Base-by-base conservation (phyloP, 2,888 invertebrate genomes). In the Gisinianus flammeolus region DNA sequence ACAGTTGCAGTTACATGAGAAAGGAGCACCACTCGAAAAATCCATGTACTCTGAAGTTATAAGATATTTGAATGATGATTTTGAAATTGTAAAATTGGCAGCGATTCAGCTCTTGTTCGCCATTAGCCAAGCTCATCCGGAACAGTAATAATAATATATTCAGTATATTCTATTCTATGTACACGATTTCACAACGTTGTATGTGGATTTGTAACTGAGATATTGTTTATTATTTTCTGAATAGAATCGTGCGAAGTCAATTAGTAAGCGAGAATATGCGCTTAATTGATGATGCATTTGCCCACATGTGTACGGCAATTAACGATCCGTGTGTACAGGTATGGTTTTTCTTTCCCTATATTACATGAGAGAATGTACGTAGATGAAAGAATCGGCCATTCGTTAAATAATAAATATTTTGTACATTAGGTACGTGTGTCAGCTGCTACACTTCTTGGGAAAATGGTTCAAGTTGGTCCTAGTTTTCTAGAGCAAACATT, bases 271-370 rank as follows among this genome's bases (percentile, higher is more conserved):
- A 92, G 74, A 93, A 93, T 82, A 91, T 97, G 83, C 91, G 97
- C 0, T 89, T 98, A 84, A 93, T 95, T 35, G 98, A 99, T 87
- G 97, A 98, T 86, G 97, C 97, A 0, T 99, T 99, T 89, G 94
- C 94, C 22, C 94, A 95, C 87, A 93, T 98, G 26, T 98, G 98
- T 86, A 93, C 94, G 73, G 92, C 95, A 0, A 93, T 98, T 69
- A 97, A 95, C 85, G 98, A 98, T 88, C 89, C 97, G 31, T 89
- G 89, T 2, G 86, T 88, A 67, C 86, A 87, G 82, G 88, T 87
- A 86, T 66, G 12, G 89, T 85, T 87, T 87, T 10, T 31, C 22
- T 31, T 73, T 56, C n/a, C 8, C n/a, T 56, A 10, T 19, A n/a
- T 56, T 22, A 35, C 5, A 35, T n/a, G n/a, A n/a, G n/a, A n/a